Evolutionary conservation across 2,113 vertebrate genomes (phyloP).

Genomic region (Lynx canadensis): DNA sequence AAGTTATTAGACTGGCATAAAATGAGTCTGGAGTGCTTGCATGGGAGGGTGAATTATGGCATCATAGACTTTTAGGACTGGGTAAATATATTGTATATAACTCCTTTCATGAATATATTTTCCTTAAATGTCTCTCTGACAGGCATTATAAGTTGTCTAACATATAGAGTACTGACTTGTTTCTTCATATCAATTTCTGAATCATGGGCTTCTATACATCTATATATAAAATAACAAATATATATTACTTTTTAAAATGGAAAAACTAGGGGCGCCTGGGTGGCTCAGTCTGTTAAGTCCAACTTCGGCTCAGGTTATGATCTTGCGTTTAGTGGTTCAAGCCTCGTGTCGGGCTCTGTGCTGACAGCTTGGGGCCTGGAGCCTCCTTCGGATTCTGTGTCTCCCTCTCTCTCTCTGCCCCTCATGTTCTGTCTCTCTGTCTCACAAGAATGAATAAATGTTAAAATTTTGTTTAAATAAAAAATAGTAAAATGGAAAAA

Average conservation of each 20-base stretch:
- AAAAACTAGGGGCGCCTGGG: not conserved
- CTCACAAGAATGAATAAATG: too few species aligned
- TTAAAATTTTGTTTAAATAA: too few species aligned
- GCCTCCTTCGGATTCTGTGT: too few species aligned
- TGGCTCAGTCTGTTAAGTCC: too few species aligned
- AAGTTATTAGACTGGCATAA: not conserved
- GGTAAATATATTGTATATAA: not conserved
- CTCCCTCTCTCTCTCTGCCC: too few species aligned
- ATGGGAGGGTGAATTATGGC: not conserved
- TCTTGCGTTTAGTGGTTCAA: too few species aligned
- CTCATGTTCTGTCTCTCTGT: too few species aligned
- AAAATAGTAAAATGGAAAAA: not conserved
- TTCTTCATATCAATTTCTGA: not conserved
- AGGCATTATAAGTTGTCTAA: not conserved
- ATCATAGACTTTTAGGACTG: not conserved
- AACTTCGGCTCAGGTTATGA: too few species aligned
- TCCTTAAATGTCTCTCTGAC: not conserved
- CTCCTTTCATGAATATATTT: not conserved
- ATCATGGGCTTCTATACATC: not conserved
- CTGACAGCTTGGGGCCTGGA: too few species aligned
- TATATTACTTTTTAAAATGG: not conserved
- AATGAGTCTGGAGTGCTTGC: not conserved
- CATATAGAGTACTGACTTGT: not conserved
- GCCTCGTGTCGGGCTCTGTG: too few species aligned
- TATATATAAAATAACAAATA: not conserved